A percentile compares a stretch with the other conserved stretches of the same genome.
phyloP scores from a whole-genome alignment of 2,113 vertebrate species.

The Hiodon tergisus region DNA sequence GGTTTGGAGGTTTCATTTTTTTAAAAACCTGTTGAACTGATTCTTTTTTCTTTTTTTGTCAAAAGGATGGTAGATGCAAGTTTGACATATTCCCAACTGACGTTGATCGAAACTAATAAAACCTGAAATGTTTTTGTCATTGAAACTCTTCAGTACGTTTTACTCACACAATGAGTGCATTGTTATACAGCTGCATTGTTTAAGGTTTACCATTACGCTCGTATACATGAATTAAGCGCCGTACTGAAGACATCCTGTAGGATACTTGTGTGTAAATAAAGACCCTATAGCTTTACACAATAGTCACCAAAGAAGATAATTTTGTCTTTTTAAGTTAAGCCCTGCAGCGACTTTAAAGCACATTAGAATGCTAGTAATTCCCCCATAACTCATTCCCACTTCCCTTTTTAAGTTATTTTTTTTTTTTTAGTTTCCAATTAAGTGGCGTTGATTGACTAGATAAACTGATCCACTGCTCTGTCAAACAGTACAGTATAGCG shows the following conservation, averaged over 20 bases:
- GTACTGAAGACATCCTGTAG: not conserved
- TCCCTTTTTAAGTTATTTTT: not conserved
- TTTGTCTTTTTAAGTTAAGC: conserved; percentile 56
- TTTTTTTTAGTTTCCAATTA: too few relatives aligned
- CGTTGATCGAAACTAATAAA: not conserved
- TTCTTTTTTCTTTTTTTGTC: too few relatives aligned
- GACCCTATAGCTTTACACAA: not conserved
- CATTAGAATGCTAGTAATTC: conserved; percentile 44
- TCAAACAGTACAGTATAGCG: too few relatives aligned
- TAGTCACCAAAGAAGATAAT: conserved; percentile 33
- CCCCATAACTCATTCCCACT: conserved; percentile 27
- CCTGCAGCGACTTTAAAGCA: conserved; percentile 38
- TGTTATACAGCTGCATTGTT: not conserved
- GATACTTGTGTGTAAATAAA: not conserved
- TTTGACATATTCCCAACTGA: not conserved
- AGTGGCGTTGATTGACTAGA: too few relatives aligned
- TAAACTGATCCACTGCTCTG: too few relatives aligned
- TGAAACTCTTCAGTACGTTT: not conserved
- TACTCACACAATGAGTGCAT: not conserved
- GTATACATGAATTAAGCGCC: too few relatives aligned
- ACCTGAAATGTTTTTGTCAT: not conserved
- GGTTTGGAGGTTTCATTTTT: too few relatives aligned
- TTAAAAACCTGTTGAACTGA: not conserved
- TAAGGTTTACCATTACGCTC: too few relatives aligned
- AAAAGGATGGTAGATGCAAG: not conserved